Base-by-base conservation (phyloP, 2,888 invertebrate genomes). In the Orthonychiurus folsomi region DNA sequence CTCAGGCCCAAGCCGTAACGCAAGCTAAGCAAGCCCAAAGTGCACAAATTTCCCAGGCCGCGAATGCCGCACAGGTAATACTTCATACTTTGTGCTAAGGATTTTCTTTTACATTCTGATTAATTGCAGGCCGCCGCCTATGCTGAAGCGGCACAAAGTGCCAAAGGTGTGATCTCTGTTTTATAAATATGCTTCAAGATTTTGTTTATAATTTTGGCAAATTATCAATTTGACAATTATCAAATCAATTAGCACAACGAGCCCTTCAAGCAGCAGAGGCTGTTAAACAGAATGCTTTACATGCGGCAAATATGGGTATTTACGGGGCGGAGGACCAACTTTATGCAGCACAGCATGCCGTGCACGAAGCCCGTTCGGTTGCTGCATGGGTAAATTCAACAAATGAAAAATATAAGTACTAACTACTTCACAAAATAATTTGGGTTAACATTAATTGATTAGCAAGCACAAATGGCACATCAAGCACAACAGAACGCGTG, bases 401-500 rank as follows among this genome's bases (percentile, higher is more conserved):
- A n/a, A n/a, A n/a, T n/a, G n/a, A n/a, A n/a, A n/a, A n/a, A n/a
- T n/a, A n/a, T n/a, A n/a, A n/a, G n/a, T n/a, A n/a, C n/a, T n/a
- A n/a, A n/a, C n/a, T n/a, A n/a, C n/a, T n/a, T n/a, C n/a, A n/a
- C n/a, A n/a, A n/a, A n/a, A n/a, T n/a, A n/a, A n/a, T n/a, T n/a
- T n/a, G n/a, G n/a, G n/a, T n/a, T n/a, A n/a, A n/a, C n/a, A n/a
- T n/a, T n/a, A n/a, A n/a, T n/a, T n/a, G n/a, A n/a, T 37, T 37
- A 9, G 5, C 15, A 37, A 15, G 37, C 37, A 37, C 66, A 66
- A 54, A 65, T 64, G 61, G 66, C 66, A n/a, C 56, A 61, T 28
- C 66, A 66, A 50, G 66, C 66, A n/a, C 61, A 66, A 20, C 63
- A 65, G 50, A 66, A 66, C 54, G 66, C 66, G 47, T 37, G 48